These are phyloP conservation scores for Apogon talboti DNA, from an alignment of 2,797 vertebrate species.

Conservation along the genomic window DNA sequence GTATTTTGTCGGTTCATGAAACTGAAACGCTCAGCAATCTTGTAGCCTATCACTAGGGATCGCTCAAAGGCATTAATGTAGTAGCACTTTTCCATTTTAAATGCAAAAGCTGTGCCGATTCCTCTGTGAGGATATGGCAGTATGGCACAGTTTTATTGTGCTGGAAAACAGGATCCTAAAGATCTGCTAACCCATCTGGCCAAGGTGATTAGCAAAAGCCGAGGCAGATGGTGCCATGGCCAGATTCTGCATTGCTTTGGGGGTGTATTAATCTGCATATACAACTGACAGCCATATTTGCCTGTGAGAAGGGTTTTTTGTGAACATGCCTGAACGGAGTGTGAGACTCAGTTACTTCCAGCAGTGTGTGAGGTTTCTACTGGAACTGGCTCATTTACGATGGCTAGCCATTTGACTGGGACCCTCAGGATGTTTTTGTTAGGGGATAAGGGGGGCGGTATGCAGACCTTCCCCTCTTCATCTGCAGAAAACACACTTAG, in stretches of 20 bases:
- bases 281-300: slow-evolving; percentile 51
- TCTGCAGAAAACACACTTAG: slow-evolving; percentile 44
- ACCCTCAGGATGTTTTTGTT: slow-evolving; percentile 80
- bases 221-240: slow-evolving; percentile 74
- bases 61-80: slow-evolving; percentile 15
- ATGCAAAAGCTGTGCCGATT: background rate
- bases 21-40: slow-evolving; percentile 36
- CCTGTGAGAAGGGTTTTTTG: slow-evolving; percentile 42
- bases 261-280: slow-evolving; percentile 69
- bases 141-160: slow-evolving; percentile 47
- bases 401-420: slow-evolving; percentile 40
- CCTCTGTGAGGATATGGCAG: slow-evolving; percentile 10
- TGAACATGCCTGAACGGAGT: slow-evolving; percentile 27
- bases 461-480: slow-evolving; percentile 33
- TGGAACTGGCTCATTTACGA: slow-evolving; percentile 49
- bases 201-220: slow-evolving; percentile 80
- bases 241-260: slow-evolving; percentile 66
- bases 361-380: slow-evolving; percentile 34
- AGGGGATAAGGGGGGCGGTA: slow-evolving; percentile 28
- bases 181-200: slow-evolving; percentile 76
- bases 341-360: slow-evolving; percentile 49
- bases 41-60: slow-evolving; percentile 12
- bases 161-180: slow-evolving; percentile 65
- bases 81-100: slow-evolving; percentile 13
- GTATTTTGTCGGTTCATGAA: slow-evolving; percentile 28